A percentile compares a stretch with the other conserved stretches of the same genome.
These are phyloP conservation scores for Globodera rostochiensis DNA, from an alignment of 1,140 invertebrate genomes.

Conservation along the genomic window DNA sequence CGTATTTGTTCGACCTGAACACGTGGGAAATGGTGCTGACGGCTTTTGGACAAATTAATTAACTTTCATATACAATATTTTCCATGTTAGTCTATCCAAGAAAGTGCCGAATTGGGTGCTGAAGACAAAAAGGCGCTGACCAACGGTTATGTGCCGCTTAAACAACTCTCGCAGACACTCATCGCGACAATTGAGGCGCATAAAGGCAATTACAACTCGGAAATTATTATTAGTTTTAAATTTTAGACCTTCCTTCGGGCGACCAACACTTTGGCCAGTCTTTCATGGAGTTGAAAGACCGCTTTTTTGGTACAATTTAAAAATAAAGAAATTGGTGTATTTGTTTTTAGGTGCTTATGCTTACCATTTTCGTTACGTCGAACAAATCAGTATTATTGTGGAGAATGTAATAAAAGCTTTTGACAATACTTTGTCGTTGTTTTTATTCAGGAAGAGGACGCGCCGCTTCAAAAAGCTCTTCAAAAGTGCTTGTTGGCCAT, in stretches of 20 bases:
- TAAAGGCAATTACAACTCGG: conserved; percentile 7
- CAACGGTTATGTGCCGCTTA: conserved; percentile 42
- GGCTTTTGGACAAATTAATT: neutral
- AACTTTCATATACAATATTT: conserved; percentile 13
- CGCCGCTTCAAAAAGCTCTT: conserved; percentile 38
- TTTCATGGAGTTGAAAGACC: conserved; percentile 53
- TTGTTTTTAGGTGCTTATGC: conserved; percentile 23
- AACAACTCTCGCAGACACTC: conserved; percentile 41
- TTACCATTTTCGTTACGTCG: conserved; percentile 54
- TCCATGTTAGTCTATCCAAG: conserved; percentile 39
- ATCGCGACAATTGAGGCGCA: conserved; percentile 31
- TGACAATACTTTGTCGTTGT: conserved; percentile 15
- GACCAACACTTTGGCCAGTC: conserved; percentile 40
- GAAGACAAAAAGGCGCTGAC: conserved; percentile 48
- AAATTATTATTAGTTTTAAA: neutral
- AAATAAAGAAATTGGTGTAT: neutral
- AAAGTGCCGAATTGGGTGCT: conserved; percentile 35
- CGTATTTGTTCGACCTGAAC: conserved; percentile 51
- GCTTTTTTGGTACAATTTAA: conserved; percentile 40
- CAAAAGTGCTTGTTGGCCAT: conserved; percentile 48
- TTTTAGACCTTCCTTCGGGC: conserved; percentile 32
- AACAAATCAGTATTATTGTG: conserved; percentile 51
- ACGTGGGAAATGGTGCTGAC: conserved; percentile 45
- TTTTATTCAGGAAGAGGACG: conserved; percentile 43
- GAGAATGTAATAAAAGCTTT: conserved; percentile 35